phyloP scores from a whole-genome alignment of 2,113 vertebrate genomes.

The Etheostoma spectabile region DNA sequence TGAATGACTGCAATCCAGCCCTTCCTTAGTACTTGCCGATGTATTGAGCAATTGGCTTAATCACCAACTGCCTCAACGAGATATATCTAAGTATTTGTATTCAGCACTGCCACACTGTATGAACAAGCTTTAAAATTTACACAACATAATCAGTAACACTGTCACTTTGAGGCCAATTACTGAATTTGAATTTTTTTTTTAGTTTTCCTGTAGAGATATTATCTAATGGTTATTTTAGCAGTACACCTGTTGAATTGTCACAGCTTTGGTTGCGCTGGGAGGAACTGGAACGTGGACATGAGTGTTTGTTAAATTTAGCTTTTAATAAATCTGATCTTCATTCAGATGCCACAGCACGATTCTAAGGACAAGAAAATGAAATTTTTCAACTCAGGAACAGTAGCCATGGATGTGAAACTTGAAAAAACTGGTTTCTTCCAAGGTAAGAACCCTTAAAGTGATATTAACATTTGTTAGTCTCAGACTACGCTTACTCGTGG shows the following conservation, averaged over 20 bases:
- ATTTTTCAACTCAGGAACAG: conserved; percentile 71
- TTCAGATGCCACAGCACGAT: conserved; percentile 74
- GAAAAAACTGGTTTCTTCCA: conserved; percentile 74
- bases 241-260: background rate
- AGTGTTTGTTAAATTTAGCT: background rate
- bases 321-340: conserved; percentile 13
- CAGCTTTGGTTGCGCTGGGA: background rate
- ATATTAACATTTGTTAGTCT: background rate
- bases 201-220: background rate
- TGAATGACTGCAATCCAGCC: background rate
- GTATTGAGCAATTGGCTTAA: background rate
- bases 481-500: no score
- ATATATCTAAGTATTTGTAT: background rate
- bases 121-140: background rate
- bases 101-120: background rate
- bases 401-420: conserved; percentile 75
- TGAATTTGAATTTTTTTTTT: background rate
- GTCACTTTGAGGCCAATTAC: background rate
- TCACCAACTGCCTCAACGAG: background rate
- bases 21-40: background rate
- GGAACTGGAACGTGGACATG: background rate
- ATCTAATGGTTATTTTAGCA: background rate
- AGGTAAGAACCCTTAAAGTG: conserved; percentile 47
- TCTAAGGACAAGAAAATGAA: conserved; percentile 77
- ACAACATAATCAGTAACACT: background rate